Base-by-base conservation (phyloP, 2,888 invertebrate species). In the Pseudolycoriella hygida region DNA sequence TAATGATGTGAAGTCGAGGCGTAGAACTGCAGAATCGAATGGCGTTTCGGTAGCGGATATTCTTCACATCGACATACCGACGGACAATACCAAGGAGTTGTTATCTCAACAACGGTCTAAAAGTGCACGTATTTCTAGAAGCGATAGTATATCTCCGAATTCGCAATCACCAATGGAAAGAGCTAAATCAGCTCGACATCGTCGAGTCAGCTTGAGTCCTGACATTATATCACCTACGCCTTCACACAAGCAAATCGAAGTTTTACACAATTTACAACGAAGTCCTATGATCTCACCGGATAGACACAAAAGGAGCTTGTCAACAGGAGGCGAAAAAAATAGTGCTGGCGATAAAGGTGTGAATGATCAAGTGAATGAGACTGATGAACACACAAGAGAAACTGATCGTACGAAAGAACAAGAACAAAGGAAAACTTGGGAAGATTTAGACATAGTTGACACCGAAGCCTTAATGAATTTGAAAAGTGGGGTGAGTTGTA, bases 401-500 rank as follows among this genome's bases (percentile, higher is more conserved):
- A 15, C 38, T 19, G 15, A n/a, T 2, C 32, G 20, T 11, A 17
- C 20, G 25, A 44, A 12, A 38, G 44, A 37, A 3, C 11, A 10
- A n/a, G 3, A 37, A 4, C 14, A 3, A 17, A 44, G 30, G 2
- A 49, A 51, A 32, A 58, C 58, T 31, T 78, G 79, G 77, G 77
- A 80, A 54, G 74, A 75, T 31, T 57, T 76, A 34, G 72, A 69
- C 6, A 62, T 77, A 20, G 71, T 81, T 12, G 73, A 76, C 42
- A 67, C 67, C 47, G 70, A 74, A 47, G 70, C 76, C 4, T 59
- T 77, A 17, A 69, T 74, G 51, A 77, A 81, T 55, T 66, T 82
- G 41, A 76, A 77, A 53, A 79, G 78, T 50, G 79, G 76, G 70
- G 82, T 81, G 62, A 68, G 68, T 58, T 19, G n/a, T n/a, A n/a